These are phyloP conservation scores for Piliocolobus tephrosceles DNA, from an alignment of 2,113 vertebrate genomes.

Conservation along the genomic window DNA sequence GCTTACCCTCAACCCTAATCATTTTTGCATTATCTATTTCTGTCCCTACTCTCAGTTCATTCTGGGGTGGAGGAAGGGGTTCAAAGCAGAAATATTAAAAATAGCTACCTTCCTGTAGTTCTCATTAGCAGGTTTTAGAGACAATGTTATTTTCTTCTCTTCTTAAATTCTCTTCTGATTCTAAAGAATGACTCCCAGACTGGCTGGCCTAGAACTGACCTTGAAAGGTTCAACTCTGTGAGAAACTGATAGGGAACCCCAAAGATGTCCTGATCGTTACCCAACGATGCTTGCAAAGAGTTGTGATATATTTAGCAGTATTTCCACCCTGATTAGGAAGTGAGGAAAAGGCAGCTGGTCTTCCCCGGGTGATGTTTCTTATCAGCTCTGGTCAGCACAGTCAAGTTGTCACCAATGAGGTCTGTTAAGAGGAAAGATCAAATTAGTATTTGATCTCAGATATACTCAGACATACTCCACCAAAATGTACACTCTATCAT, in stretches of 20 bases:
- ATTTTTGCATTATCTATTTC: conserved; percentile 16
- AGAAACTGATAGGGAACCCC: neutral
- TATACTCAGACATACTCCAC: neutral
- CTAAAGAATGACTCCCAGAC: neutral
- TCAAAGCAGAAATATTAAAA: neutral
- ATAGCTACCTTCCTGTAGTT: neutral
- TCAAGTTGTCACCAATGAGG: neutral
- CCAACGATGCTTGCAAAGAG: neutral
- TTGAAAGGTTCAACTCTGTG: neutral
- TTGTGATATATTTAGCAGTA: neutral
- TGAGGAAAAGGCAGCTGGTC: neutral
- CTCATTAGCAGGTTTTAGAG: neutral
- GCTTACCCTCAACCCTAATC: neutral
- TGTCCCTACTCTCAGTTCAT: conserved; percentile 7
- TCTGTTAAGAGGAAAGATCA: conserved; percentile 15
- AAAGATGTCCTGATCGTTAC: neutral
- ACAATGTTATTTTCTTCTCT: neutral
- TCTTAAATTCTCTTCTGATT: neutral
- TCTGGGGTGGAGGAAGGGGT: neutral
- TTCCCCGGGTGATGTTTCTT: conserved; percentile 7
- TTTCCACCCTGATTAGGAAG: conserved; percentile 20
- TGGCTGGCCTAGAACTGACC: neutral
- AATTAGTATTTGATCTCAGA: neutral
- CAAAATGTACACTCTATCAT: neutral
- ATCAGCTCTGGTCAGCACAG: conserved; percentile 30